Conservation (phyloP, 2,888 invertebrate genomes). For the Lomographa bimaculata region DNA sequence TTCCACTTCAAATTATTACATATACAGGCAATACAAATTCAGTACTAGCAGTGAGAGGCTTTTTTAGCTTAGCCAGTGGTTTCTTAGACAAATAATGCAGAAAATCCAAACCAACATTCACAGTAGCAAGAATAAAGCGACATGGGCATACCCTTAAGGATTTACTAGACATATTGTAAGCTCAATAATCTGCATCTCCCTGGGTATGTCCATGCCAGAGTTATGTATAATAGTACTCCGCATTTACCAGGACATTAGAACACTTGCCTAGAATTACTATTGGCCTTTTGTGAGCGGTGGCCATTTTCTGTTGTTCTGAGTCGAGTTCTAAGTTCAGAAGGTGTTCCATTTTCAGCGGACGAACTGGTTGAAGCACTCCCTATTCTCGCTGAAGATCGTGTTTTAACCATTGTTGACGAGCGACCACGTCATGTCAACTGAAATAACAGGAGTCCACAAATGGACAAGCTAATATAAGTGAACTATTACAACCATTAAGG, state of each 20-base stretch:
- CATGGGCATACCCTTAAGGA: slow-evolving; percentile 7
- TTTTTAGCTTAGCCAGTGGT: too few relatives aligned
- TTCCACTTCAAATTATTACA: too few relatives aligned
- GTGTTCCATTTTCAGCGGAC: slow-evolving; percentile 71
- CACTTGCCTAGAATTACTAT: slow-evolving; percentile 75
- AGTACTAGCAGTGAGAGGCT: slow-evolving; percentile 13
- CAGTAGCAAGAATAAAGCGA: slow-evolving; percentile 1
- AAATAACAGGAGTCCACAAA: slow-evolving; percentile 78
- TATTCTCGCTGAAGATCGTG: slow-evolving; percentile 82
- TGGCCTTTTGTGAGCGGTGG: slow-evolving; percentile 69
- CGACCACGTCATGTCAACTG: slow-evolving; percentile 82
- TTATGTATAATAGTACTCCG: slow-evolving; percentile 87
- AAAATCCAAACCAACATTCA: slow-evolving; percentile 10
- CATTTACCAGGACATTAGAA: slow-evolving; percentile 84
- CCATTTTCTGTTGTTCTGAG: slow-evolving; percentile 72
- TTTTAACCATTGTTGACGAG: slow-evolving; percentile 83
- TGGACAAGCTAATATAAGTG: slow-evolving; percentile 70
- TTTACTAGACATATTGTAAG: too few relatives aligned
- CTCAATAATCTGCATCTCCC: too few relatives aligned
- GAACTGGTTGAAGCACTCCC: slow-evolving; percentile 68
- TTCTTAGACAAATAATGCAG: too few relatives aligned
- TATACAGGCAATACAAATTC: too few relatives aligned
- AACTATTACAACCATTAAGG: slow-evolving; percentile 52
- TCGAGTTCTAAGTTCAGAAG: slow-evolving; percentile 73
- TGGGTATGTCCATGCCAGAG: slow-evolving; percentile 26